phyloP scores from a whole-genome alignment of 1,140 invertebrate genomes.

The Nilaparvata lugens region DNA sequence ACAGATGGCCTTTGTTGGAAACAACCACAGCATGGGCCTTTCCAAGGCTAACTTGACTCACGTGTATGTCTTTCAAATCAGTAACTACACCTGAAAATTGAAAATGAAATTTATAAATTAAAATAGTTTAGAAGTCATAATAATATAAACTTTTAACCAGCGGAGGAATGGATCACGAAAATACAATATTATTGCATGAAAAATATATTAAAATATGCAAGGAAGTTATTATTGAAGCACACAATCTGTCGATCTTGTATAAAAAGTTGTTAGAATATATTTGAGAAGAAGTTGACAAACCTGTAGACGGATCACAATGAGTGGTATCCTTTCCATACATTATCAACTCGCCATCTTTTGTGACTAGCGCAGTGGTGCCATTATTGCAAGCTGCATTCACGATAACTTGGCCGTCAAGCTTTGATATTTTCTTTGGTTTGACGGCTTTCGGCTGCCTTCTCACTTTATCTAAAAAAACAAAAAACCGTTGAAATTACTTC shows the following conservation, averaged over 20 bases:
- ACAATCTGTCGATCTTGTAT: no score
- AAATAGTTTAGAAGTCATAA: no score
- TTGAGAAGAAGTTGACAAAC: slow-evolving; percentile 35
- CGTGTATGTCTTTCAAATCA: slow-evolving; percentile 66
- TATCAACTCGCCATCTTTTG: slow-evolving; percentile 74
- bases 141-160: no score
- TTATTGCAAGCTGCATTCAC: slow-evolving; percentile 84
- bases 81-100: slow-evolving; percentile 48
- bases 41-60: slow-evolving; percentile 81
- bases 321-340: slow-evolving; percentile 94
- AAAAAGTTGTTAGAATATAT: no score
- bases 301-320: slow-evolving; percentile 69
- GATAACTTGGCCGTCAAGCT: slow-evolving; percentile 77
- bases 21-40: slow-evolving; percentile 91
- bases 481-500: no score
- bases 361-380: slow-evolving; percentile 86
- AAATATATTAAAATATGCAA: no score
- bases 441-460: slow-evolving; percentile 80
- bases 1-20: slow-evolving; percentile 81
- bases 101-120: no score
- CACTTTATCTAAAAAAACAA: slow-evolving; percentile 51
- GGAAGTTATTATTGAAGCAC: no score
- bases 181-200: no score
- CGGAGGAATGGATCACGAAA: no score
- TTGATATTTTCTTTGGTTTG: slow-evolving; percentile 86